Conservation (phyloP, 2,113 vertebrate genomes). For the Gopherus flavomarginatus region DNA sequence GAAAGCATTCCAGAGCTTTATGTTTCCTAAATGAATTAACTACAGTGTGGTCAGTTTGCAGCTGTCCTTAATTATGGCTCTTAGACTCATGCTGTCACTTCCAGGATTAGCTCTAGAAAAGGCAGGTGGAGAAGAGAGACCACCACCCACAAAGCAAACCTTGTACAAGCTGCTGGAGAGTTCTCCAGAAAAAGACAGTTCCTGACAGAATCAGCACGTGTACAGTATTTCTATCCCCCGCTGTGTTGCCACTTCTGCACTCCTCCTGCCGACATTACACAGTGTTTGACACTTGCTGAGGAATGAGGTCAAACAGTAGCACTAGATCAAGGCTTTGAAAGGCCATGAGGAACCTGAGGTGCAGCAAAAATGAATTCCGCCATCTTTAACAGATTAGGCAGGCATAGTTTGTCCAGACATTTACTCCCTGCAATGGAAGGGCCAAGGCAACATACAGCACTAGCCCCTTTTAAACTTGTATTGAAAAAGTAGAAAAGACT, state of each 20-base stretch:
- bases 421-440: background rate
- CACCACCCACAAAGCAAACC: background rate
- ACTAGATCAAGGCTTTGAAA: background rate
- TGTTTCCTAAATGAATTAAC: background rate
- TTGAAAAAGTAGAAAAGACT: background rate
- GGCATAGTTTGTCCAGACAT: background rate
- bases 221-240: background rate
- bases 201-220: background rate
- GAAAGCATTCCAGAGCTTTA: background rate
- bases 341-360: background rate
- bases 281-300: background rate
- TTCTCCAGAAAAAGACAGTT: background rate
- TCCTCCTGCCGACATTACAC: background rate
- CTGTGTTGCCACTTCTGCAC: background rate
- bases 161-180: background rate
- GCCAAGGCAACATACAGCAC: background rate
- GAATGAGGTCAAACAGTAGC: background rate
- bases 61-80: background rate
- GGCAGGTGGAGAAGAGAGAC: background rate
- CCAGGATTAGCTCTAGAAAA: background rate
- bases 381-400: background rate
- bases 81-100: background rate
- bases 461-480: background rate
- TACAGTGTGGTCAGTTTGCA: background rate
- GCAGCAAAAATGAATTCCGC: background rate